Base-by-base conservation (phyloP, 2,113 vertebrate genomes). In the Antigone vipio region DNA sequence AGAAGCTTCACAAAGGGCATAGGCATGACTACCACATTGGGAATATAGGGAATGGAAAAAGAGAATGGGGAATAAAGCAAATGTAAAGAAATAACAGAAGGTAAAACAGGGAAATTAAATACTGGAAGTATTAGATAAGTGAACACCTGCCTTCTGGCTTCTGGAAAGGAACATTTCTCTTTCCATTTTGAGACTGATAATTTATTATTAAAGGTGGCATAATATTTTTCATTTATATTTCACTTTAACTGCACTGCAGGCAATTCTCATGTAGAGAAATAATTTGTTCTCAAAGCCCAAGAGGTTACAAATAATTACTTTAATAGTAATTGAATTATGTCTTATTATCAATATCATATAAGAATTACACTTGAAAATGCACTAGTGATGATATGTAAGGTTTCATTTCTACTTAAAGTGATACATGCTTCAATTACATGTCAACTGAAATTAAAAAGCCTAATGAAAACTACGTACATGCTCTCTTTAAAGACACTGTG, bases 291-390 rank as follows among this genome's bases (percentile, higher is more conserved):
- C 45, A 89, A 75, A 97, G 52, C 27, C 69, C 58, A 92, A 85
- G 44, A 47, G 67, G 40, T 89, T 96, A 26, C 66, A 94, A 96
- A 96, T 96, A 95, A 97, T 96, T 75, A 56, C 56, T 92, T 83
- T 76, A 89, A 80, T 83, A 85, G 55, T 93, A 97, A 97, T 78
- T 96, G 63, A 86, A 96, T 85, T 92, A 94, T 81, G 45, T 45
- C 38, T 82, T 88, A 76, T 73, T 93, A 94, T 77, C 34, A 71
- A 56, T 58, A 77, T 60, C 8, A 40, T 53, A 13, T 59, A 90
- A 89, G 23, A 86, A 88, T 93, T 96, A 62, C 80, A 78, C 80
- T 84, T 86, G 34, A 85, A 93, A 87, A 74, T 10, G 13, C 32
- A 72, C 22, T 74, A 62, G 83, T 89, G 62, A 40, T 77, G 52